These are phyloP conservation scores for Turdus rufiventris DNA, from an alignment of 2,113 vertebrate genomes.

Conservation along the genomic window DNA sequence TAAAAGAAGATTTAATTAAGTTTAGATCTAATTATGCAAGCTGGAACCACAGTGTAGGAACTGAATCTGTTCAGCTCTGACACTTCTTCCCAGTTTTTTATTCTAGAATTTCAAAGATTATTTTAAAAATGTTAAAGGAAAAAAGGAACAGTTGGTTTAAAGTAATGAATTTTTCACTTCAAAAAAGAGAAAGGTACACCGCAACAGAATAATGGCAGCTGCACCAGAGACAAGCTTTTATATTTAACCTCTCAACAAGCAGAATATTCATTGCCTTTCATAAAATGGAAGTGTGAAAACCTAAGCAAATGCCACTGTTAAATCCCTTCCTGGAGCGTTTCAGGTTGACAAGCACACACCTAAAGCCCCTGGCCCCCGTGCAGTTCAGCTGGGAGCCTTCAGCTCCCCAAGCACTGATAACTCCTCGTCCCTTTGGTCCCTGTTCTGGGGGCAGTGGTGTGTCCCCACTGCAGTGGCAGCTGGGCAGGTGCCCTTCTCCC, in stretches of 20 bases:
- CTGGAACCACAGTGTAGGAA: neutral
- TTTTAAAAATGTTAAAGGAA: neutral
- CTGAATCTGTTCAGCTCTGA: conserved; percentile 5
- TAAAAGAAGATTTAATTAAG: conserved; percentile 58
- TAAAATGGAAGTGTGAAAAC: neutral
- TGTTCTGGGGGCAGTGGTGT: neutral
- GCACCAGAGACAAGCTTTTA: neutral
- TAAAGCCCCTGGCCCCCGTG: neutral
- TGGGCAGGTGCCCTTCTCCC: neutral
- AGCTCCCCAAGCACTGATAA: accelerated
- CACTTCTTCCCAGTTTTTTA: conserved; percentile 16
- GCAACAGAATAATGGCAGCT: neutral
- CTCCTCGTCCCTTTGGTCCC: neutral
- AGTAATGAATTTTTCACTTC: conserved; percentile 5
- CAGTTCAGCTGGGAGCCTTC: neutral
- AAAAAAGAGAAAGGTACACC: neutral
- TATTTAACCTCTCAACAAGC: neutral
- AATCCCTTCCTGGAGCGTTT: neutral
- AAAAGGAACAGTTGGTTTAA: neutral
- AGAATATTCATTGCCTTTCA: neutral
- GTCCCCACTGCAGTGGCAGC: neutral
- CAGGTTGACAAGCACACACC: neutral
- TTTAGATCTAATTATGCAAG: conserved; percentile 48
- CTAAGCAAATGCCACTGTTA: neutral
- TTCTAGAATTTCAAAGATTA: conserved; percentile 5